Evolutionary conservation across 2,797 vertebrate species (phyloP), one percentile per base, ranked within the genome.

Genomic region (Etheostoma nigrum): DNA sequence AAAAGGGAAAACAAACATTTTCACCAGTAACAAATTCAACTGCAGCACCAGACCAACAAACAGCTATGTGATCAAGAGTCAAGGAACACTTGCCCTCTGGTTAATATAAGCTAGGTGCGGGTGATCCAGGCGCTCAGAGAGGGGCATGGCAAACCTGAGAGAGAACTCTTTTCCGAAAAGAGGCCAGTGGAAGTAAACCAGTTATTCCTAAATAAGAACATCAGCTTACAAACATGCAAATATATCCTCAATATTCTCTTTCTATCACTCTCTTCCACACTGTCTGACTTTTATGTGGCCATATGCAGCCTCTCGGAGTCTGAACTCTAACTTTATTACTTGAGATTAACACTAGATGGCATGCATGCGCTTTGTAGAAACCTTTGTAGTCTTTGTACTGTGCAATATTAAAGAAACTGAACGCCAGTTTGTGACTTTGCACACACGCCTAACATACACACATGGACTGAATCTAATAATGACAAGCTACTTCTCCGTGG

Each of bases 311-410:
- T n/a, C 23, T 47, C 36, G 10, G 10, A 40, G 36, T 40, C 60
- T 45, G 51, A 67, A 57, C 9, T 54, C 9, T 54, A 72, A 16
- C 18, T 10, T 9, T 1, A 65, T 36, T 48, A 19, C 52, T 23
- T 3, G 8, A 48, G 2, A 9, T 36, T 0, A 73, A 59, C 92
- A 91, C 86, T 86, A 89, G 91, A 78, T 91, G 92, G 83, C 82
- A 27, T 5, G 45, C 45, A n/a, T 64, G 85, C 57, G 62, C 87
- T 82, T 59, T 68, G 21, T 6, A 44, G 44, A 67, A 70, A 45
- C 57, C 40, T 42, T 0, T 53, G 33, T 7, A 19, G 10, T 64
- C n/a, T 27, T 18, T 45, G 12, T 14, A 4, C 44, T 12, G 9
- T 19, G 6, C n/a, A 47, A 45, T 40, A 21, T 52, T 4, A 48